A percentile compares a stretch with the other conserved stretches of the same genome.
Conservation (phyloP, 2,888 invertebrate species). For the Epistrophe grossulariae region DNA sequence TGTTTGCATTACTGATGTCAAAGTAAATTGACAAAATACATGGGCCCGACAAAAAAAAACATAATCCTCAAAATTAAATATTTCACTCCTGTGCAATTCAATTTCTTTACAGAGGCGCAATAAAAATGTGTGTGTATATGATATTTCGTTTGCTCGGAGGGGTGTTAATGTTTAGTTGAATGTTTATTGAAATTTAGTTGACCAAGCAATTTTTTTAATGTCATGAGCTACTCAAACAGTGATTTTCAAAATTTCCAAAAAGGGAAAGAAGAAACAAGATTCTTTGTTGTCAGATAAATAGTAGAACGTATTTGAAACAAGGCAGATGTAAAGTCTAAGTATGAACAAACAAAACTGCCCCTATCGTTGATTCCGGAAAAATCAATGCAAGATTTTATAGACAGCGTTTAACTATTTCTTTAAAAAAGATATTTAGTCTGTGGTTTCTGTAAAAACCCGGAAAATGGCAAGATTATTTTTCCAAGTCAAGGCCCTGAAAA, state of each 20-base stretch:
- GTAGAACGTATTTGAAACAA: neutral
- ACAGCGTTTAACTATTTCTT: no score
- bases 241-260: constrained; percentile 25
- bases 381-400: neutral
- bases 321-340: constrained; percentile 12
- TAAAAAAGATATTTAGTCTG: no score
- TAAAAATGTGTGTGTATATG: neutral
- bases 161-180: constrained; percentile 33
- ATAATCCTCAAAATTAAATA: neutral
- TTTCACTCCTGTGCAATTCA: neutral
- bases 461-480: no score
- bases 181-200: constrained; percentile 59
- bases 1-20: no score
- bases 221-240: neutral
- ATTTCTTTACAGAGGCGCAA: neutral
- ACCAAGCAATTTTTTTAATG: constrained; percentile 49
- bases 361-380: neutral
- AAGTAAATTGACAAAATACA: neutral
- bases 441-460: no score
- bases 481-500: no score
- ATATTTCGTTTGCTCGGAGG: constrained; percentile 10
- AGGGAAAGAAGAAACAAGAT: neutral
- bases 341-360: neutral
- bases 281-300: neutral
- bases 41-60: neutral